Percentiles rank a stretch among this genome's conserved stretches.
phyloP scores from a whole-genome alignment of 2,888 invertebrate species.

The Pherbina coryleti region DNA sequence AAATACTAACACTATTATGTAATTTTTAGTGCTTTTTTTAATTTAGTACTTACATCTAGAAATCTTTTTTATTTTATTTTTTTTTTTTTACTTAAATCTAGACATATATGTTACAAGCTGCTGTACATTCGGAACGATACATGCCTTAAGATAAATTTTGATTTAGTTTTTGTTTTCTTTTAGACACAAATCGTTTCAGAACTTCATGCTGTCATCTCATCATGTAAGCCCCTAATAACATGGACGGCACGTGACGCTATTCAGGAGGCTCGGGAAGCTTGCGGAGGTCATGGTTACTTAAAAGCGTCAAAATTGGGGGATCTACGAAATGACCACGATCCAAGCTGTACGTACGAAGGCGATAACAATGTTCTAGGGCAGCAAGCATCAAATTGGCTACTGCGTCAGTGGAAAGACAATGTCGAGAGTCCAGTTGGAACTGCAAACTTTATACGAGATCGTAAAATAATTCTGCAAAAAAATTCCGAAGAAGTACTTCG shows the following conservation, averaged over 20 bases:
- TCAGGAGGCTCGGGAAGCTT: conserved; percentile 87
- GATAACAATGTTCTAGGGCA: conserved; percentile 94
- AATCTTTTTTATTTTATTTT: too few species aligned
- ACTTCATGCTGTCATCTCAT: conserved; percentile 77
- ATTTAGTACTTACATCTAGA: too few species aligned
- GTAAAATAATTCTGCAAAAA: conserved; percentile 69
- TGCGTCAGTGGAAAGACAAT: conserved; percentile 73
- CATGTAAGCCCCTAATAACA: conserved; percentile 77
- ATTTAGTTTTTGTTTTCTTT: conserved; percentile 24
- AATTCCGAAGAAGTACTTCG: conserved; percentile 51
- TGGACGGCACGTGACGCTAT: conserved; percentile 84
- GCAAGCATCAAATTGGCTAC: conserved; percentile 89
- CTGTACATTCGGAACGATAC: background rate
- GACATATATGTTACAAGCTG: too few species aligned
- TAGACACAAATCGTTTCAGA: conserved; percentile 72
- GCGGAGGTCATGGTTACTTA: conserved; percentile 88
- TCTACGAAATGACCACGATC: conserved; percentile 87
- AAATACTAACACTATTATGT: too few species aligned
- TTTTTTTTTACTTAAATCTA: too few species aligned
- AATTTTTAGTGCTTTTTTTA: too few species aligned
- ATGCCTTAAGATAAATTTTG: background rate
- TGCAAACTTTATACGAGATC: conserved; percentile 76
- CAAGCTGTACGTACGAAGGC: conserved; percentile 92
- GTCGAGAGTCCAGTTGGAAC: conserved; percentile 79
- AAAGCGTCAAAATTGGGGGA: conserved; percentile 85